Conservation (phyloP, 2,888 invertebrate species). For the Hirudinaria manillensis region DNA sequence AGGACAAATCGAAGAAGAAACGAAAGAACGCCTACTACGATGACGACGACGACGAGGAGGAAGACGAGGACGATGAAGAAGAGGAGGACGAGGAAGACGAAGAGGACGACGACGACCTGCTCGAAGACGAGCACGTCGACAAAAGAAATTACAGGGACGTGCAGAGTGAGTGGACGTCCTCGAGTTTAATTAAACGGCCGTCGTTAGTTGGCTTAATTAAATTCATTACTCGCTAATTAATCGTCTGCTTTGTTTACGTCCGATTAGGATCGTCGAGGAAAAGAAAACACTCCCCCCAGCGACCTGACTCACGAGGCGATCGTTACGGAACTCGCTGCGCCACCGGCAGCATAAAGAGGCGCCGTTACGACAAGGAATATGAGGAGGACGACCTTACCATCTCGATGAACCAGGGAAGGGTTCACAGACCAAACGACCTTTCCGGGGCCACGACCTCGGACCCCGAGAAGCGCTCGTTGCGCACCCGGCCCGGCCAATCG, state of each 20-base stretch:
- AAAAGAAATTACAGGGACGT: neutral
- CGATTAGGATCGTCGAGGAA: no score
- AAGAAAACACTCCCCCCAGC: neutral
- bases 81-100: conserved; percentile 19
- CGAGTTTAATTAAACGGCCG: neutral
- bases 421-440: neutral
- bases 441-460: neutral
- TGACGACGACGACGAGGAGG: conserved; percentile 23
- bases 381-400: neutral
- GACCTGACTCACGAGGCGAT: neutral
- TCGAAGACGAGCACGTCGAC: neutral
- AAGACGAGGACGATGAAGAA: neutral
- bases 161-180: neutral
- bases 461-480: neutral
- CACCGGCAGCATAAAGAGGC: conserved; percentile 36
- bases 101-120: conserved; percentile 5
- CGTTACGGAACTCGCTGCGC: conserved; percentile 37
- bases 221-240: no score
- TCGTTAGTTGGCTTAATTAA: no score
- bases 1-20: conserved; percentile 13
- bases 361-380: conserved; percentile 35
- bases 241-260: no score
- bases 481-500: neutral
- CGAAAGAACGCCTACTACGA: neutral
- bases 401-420: neutral